phyloP scores from a whole-genome alignment of 2,797 vertebrate genomes.

The Acanthurus tractus region DNA sequence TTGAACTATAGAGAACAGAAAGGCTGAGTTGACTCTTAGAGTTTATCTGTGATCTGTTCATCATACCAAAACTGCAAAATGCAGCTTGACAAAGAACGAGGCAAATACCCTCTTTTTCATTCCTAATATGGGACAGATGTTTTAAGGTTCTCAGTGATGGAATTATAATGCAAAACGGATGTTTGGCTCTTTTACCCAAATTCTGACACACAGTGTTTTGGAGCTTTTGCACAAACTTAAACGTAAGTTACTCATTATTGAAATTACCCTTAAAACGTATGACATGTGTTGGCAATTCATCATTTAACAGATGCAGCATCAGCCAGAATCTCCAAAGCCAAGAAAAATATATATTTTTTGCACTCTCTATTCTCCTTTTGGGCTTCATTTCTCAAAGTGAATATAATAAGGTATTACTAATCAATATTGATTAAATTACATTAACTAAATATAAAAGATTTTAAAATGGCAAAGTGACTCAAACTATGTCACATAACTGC shows the following conservation, averaged over 20 bases:
- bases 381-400: not conserved
- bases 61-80: constrained; percentile 12
- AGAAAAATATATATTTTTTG: not conserved
- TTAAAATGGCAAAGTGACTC: too few species aligned
- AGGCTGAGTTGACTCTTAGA: not conserved
- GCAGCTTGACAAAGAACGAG: constrained; percentile 9
- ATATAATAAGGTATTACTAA: not conserved
- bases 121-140: constrained; percentile 51
- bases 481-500: too few species aligned
- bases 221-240: constrained; percentile 23
- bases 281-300: constrained; percentile 6
- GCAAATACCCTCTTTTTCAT: not conserved
- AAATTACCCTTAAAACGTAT: not conserved
- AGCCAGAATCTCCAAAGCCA: not conserved
- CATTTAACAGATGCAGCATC: not conserved
- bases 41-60: constrained; percentile 12
- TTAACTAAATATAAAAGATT: too few species aligned
- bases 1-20: constrained; percentile 2
- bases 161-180: constrained; percentile 44
- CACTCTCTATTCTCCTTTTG: not conserved
- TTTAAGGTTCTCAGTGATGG: constrained; percentile 10
- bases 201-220: constrained; percentile 39
- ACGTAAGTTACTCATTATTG: constrained; percentile 25
- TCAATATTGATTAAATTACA: not conserved
- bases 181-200: constrained; percentile 13